Conservation (phyloP, 2,113 vertebrate species). For the Anoura caudifer region DNA sequence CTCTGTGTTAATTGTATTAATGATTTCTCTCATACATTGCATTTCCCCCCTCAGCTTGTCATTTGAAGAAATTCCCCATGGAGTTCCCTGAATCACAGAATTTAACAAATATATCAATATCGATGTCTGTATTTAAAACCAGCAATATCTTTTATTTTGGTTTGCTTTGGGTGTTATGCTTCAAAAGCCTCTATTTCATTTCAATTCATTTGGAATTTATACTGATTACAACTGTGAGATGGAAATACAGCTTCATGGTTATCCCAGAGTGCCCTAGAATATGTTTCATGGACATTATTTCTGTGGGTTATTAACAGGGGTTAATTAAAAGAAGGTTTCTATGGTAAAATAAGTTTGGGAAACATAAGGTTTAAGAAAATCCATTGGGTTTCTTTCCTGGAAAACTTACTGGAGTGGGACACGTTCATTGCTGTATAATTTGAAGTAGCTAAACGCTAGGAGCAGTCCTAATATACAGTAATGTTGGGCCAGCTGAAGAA, state of each 20-base stretch:
- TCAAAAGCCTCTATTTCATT: not conserved
- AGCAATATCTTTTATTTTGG: not conserved
- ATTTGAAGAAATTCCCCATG: not conserved
- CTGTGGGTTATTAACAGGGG: not conserved
- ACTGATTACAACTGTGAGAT: conserved; percentile 10
- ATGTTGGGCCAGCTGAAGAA: not conserved
- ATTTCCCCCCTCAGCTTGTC: not conserved
- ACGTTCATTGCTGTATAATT: not conserved
- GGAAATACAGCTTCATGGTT: not conserved
- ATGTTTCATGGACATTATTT: not conserved
- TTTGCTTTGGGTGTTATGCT: not conserved
- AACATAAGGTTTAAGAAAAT: conserved; percentile 16
- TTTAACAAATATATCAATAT: not conserved
- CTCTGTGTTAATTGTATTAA: not conserved
- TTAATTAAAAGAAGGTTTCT: not conserved
- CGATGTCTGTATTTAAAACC: not conserved
- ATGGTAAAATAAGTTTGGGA: not conserved
- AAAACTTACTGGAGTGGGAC: not conserved
- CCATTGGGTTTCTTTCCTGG: not conserved
- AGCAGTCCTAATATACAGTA: not conserved
- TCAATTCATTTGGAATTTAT: not conserved
- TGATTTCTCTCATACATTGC: not conserved
- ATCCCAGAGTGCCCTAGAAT: not conserved
- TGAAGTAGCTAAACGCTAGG: not conserved
- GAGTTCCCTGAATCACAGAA: not conserved